Percentiles rank a stretch among this genome's conserved stretches.
Evolutionary conservation across 2,888 invertebrate genomes (phyloP).

Genomic region (Herminia tarsipennalis): DNA sequence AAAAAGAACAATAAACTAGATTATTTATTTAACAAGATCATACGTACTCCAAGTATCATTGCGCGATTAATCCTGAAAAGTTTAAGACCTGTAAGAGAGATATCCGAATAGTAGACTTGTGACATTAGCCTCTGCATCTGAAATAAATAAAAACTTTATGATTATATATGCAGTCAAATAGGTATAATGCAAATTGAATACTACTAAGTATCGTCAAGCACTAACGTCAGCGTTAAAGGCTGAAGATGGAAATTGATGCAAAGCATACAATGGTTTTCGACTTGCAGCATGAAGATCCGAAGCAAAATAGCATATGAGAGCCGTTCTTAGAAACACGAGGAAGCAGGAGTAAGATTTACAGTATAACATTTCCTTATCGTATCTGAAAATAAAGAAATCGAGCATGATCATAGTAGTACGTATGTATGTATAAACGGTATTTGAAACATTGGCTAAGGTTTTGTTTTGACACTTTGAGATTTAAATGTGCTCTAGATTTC

Average conservation of each 20-base stretch:
- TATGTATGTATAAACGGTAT: not conserved
- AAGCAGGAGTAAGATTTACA: not conserved
- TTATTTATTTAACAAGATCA: not conserved
- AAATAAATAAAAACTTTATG: not conserved
- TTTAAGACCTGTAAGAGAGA: constrained; percentile 6
- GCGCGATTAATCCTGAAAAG: constrained; percentile 3
- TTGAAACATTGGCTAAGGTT: too few species aligned
- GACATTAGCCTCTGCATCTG: constrained; percentile 14
- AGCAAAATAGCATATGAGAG: constrained; percentile 6
- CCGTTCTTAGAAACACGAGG: not conserved
- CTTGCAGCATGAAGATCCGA: constrained; percentile 5
- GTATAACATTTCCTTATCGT: not conserved
- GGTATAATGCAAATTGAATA: not conserved
- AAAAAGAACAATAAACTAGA: not conserved
- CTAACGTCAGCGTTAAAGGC: constrained; percentile 12
- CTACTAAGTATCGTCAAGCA: not conserved
- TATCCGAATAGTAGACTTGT: constrained; percentile 6
- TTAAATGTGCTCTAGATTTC: not conserved
- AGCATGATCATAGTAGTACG: not conserved
- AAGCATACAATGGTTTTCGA: constrained; percentile 8
- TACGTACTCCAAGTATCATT: constrained; percentile 7
- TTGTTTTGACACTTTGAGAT: too few species aligned
- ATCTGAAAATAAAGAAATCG: not conserved
- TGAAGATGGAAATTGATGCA: constrained; percentile 8
- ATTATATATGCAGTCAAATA: not conserved